Evolutionary conservation across 1,140 invertebrate genomes (phyloP), one percentile per base, ranked within the genome.

Genomic region (Holotrichia oblita): DNA sequence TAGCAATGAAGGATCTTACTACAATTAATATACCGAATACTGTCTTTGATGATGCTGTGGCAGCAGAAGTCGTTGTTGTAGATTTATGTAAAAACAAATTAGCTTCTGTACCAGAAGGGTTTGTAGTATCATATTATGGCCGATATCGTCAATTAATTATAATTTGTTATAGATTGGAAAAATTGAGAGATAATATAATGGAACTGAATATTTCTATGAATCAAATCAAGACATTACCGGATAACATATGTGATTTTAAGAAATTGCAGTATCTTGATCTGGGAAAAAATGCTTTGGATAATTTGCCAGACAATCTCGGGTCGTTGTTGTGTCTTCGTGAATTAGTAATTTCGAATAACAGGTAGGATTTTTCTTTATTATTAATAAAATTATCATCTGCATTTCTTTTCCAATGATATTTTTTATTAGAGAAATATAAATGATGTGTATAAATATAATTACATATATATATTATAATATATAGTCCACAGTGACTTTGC

Each of bases 21-120:
- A 34, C 1, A 2, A 34, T 4, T 34, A 81, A 87, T 34, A 88
- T 97, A 24, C 94, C 96, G 8, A 90, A 92, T 14, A 88, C 93
- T 64, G 89, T 96, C 0, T 93, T 96, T 83, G 86, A 91, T 59
- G 87, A 93, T 73, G 95, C 95, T 12, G 87, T 87, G 9, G 89
- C 90, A 77, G 93, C 93, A 14, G 91, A 92, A 81, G 93, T 96
- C 0, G 91, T 90, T 64, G 91, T 90, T 48, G 89, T 97, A 24
- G 95, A 97, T 87, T 87, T 97, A 48, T 94, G 93, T 76, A 94
- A 93, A 88, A 97, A 98, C 87, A 91, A 90, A 82, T 87, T 97
- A 0, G 87, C 86, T 6, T 83, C 88, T 7, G 81, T 96, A 78
- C 94, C 95, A 7, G 81, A 86, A n/a, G 91, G 91, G 94, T 95